Evolutionary conservation across 2,797 vertebrate genomes (phyloP).

Genomic region (Lepidocolaptes lacrymiger): DNA sequence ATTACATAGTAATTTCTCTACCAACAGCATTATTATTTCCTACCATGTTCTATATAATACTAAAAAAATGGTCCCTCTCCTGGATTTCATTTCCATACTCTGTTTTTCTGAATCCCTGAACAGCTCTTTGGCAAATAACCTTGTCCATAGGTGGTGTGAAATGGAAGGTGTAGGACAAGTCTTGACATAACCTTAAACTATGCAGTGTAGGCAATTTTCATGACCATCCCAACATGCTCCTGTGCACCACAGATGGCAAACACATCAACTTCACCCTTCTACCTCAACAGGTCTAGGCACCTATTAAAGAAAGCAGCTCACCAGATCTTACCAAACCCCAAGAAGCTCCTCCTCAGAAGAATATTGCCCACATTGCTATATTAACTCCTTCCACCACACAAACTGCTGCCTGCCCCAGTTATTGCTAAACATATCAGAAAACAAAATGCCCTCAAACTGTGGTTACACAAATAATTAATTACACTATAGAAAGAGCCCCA

Average conservation of each 20-base stretch:
- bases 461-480: neutral
- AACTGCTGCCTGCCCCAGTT: neutral
- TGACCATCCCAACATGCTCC: neutral
- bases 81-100: constrained; percentile 74
- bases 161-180: constrained; percentile 52
- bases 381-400: neutral
- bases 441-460: neutral
- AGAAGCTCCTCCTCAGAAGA: neutral
- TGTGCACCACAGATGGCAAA: neutral
- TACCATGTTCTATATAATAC: constrained; percentile 74
- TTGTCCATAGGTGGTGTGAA: constrained; percentile 61
- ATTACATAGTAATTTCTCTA: constrained; percentile 78
- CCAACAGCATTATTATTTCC: constrained; percentile 75
- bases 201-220: neutral
- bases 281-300: neutral
- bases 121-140: constrained; percentile 69
- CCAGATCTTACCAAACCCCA: neutral
- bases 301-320: neutral
- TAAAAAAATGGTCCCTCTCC: constrained; percentile 76
- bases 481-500: neutral
- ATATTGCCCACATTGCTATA: accelerated
- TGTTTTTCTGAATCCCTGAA: constrained; percentile 70
- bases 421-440: neutral
- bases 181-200: constrained; percentile 58
- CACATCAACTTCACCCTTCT: neutral